Percentiles rank a stretch among this genome's conserved stretches.
Conservation (phyloP, 2,888 invertebrate species). For the Molorchus minor region DNA sequence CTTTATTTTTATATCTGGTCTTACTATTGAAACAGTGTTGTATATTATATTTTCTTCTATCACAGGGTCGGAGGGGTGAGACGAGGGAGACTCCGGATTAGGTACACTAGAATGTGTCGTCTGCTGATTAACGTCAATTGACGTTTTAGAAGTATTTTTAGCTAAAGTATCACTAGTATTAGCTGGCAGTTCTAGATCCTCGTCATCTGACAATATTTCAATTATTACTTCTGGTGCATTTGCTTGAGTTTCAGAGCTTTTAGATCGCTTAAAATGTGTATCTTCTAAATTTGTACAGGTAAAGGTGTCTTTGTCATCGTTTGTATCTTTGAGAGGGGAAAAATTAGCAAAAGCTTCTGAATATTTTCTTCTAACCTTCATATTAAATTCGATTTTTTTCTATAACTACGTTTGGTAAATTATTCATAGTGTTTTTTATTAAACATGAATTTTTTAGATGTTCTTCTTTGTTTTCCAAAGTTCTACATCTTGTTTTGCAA, state of each 20-base stretch:
- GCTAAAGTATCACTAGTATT: too few relatives aligned
- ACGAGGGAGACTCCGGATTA: neutral
- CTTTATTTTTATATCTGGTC: slow-evolving; percentile 37
- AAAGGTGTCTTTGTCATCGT: too few relatives aligned
- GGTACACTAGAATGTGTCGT: neutral
- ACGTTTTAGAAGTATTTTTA: too few relatives aligned
- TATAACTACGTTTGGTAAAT: neutral
- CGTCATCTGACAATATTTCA: slow-evolving; percentile 15
- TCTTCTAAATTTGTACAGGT: too few relatives aligned
- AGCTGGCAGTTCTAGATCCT: too few relatives aligned
- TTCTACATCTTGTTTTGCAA: slow-evolving; percentile 40
- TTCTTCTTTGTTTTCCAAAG: slow-evolving; percentile 32
- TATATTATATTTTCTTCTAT: slow-evolving; percentile 10
- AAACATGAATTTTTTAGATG: slow-evolving; percentile 38
- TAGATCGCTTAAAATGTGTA: neutral
- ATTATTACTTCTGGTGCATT: too few relatives aligned
- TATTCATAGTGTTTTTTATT: slow-evolving; percentile 34
- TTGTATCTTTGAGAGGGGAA: neutral
- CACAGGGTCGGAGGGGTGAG: too few relatives aligned
- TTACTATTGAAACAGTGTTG: slow-evolving; percentile 29
- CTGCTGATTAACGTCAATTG: neutral
- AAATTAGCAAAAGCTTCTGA: neutral
- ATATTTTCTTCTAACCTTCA: neutral
- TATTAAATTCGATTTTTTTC: neutral
- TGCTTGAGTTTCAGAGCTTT: neutral